Percentiles rank a stretch among this genome's conserved stretches.
These are phyloP conservation scores for Heliocidaris tuberculata DNA, from an alignment of 35 echinoderm and acorn worm species.

Conservation along the genomic window DNA sequence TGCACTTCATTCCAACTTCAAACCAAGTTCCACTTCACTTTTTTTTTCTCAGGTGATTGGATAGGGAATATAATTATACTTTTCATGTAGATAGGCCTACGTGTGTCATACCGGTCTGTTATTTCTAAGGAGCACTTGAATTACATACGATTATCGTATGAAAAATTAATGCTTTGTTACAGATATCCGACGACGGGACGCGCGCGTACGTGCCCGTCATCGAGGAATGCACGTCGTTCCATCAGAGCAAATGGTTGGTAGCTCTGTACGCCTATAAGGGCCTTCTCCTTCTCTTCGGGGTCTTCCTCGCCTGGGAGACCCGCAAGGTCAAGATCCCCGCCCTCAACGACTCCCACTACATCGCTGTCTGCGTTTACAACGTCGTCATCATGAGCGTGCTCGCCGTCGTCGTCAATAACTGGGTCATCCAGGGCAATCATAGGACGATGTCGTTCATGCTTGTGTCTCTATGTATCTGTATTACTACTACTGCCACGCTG, in stretches of 20 bases:
- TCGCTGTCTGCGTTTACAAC: constrained; percentile 96
- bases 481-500: constrained; percentile 87
- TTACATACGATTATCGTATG: too few species aligned
- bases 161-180: too few species aligned
- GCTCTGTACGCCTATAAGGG: constrained; percentile 93
- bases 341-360: constrained; percentile 97
- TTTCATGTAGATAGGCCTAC: too few species aligned
- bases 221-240: constrained; percentile 76
- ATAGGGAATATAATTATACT: too few species aligned
- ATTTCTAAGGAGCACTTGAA: too few species aligned
- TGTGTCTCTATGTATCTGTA: constrained; percentile 73
- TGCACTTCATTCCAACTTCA: too few species aligned
- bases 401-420: constrained; percentile 87
- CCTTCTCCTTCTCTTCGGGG: constrained; percentile 85
- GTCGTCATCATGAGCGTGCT: constrained; percentile 88
- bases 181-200: constrained; percentile 71
- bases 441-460: constrained; percentile 83
- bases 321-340: constrained; percentile 97
- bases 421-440: constrained; percentile 72
- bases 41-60: too few species aligned
- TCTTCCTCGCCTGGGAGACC: constrained; percentile 96
- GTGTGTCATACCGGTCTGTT: too few species aligned
- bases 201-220: constrained; percentile 75
- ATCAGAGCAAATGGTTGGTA: constrained; percentile 79
- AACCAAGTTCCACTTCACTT: too few species aligned